Conservation (phyloP, 2,113 vertebrate genomes). For the Thinocorus orbignyianus region DNA sequence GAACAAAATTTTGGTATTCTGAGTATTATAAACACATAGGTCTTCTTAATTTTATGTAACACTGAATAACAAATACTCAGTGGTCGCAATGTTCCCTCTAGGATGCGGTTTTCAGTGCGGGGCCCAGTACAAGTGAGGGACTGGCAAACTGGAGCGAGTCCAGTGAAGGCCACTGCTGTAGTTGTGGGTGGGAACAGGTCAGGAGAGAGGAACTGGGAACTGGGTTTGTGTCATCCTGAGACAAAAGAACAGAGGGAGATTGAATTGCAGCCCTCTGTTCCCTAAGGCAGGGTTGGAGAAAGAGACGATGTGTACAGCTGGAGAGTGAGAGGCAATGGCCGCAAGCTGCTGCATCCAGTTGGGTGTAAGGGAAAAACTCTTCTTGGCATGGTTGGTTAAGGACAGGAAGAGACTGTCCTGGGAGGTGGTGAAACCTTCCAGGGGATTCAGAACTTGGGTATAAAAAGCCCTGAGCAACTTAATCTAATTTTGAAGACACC, state of each 20-base stretch:
- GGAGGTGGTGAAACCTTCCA: not conserved
- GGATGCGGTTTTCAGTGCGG: not conserved
- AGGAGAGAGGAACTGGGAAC: not conserved
- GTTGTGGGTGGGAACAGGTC: not conserved
- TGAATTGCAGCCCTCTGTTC: not conserved
- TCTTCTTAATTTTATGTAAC: not conserved
- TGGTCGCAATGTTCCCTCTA: fast-evolving
- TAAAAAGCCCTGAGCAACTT: not conserved
- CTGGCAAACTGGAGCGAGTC: not conserved
- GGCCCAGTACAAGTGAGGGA: not conserved
- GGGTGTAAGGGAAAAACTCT: not conserved
- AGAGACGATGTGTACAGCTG: not conserved
- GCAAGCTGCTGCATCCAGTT: not conserved
- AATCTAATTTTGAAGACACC: not conserved
- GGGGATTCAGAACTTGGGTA: not conserved
- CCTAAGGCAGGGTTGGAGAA: not conserved
- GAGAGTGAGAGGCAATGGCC: not conserved
- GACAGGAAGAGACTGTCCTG: not conserved
- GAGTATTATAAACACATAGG: not conserved
- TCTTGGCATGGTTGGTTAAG: not conserved
- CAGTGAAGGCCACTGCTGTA: not conserved
- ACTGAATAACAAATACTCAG: not conserved
- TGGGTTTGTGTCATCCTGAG: fast-evolving
- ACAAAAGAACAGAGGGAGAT: not conserved
- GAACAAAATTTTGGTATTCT: not conserved